Percentiles rank a stretch among this genome's conserved stretches.
These are phyloP conservation scores for Biston stratarius DNA, from an alignment of 2,888 invertebrate genomes.

Conservation along the genomic window DNA sequence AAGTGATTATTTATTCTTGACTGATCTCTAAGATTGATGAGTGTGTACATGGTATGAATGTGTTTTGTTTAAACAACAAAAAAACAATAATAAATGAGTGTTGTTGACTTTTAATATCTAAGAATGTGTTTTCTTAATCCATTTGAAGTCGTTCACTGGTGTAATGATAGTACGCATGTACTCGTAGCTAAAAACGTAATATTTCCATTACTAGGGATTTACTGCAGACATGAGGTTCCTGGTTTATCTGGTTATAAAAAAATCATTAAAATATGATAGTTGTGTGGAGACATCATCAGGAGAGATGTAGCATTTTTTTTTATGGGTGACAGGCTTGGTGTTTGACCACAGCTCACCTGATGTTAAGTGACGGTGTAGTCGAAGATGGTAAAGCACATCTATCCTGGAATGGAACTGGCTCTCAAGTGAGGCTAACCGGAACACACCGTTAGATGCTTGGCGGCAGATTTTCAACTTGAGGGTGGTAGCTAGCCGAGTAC, in stretches of 20 bases:
- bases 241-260: slow-evolving; percentile 33
- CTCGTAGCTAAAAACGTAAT: slow-evolving; percentile 47
- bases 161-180: slow-evolving; percentile 45
- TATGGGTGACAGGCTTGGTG: too few relatives aligned
- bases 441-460: too few relatives aligned
- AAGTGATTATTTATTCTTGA: slow-evolving; percentile 65
- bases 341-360: too few relatives aligned
- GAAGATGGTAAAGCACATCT: too few relatives aligned
- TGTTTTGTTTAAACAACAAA: slow-evolving; percentile 51
- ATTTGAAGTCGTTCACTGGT: slow-evolving; percentile 39
- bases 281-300: too few relatives aligned
- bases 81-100: slow-evolving; percentile 41
- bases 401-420: too few relatives aligned
- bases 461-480: too few relatives aligned
- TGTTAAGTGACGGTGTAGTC: too few relatives aligned
- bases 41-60: slow-evolving; percentile 60
- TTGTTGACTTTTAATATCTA: slow-evolving; percentile 8
- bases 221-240: slow-evolving; percentile 50
- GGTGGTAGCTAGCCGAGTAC: too few relatives aligned
- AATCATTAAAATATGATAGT: too few relatives aligned
- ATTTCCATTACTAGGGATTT: slow-evolving; percentile 46
- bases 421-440: too few relatives aligned
- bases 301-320: too few relatives aligned
- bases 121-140: slow-evolving; percentile 6
- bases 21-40: slow-evolving; percentile 66